A percentile compares a stretch with the other conserved stretches of the same genome.
These are phyloP conservation scores for Anisognathus igniventris DNA, from an alignment of 2,797 vertebrate genomes.

Conservation along the genomic window DNA sequence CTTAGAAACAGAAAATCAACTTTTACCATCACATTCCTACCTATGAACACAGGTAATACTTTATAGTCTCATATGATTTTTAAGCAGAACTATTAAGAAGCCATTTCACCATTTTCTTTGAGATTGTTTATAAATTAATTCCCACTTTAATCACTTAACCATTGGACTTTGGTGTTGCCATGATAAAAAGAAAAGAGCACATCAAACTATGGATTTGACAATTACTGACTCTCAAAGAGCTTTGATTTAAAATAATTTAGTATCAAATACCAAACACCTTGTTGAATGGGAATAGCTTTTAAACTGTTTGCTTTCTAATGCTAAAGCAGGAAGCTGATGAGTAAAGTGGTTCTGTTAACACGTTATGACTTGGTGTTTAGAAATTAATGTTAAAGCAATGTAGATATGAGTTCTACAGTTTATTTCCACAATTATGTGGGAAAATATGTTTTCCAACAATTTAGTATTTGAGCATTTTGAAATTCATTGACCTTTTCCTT, in stretches of 20 bases:
- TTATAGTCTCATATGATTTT: not conserved
- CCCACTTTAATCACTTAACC: not conserved
- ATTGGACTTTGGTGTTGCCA: not conserved
- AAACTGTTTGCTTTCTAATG: not conserved
- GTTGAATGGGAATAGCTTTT: not conserved
- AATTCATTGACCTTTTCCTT: not conserved
- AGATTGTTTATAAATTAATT: not conserved
- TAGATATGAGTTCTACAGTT: not conserved
- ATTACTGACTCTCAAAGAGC: not conserved
- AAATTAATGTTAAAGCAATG: not conserved
- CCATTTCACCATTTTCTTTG: not conserved
- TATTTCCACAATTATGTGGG: not conserved
- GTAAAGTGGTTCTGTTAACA: not conserved
- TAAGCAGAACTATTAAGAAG: not conserved
- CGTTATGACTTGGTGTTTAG: not conserved
- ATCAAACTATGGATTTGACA: not conserved
- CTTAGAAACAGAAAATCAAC: not conserved
- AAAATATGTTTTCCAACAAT: not conserved
- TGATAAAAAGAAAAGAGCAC: not conserved
- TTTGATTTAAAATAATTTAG: constrained; percentile 34
- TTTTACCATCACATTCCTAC: not conserved
- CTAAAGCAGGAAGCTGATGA: not conserved
- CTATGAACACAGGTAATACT: not conserved
- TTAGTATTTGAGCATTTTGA: not conserved
- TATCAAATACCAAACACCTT: not conserved